These are phyloP conservation scores for Vimba vimba DNA, from an alignment of 2,113 vertebrate species.

Conservation along the genomic window DNA sequence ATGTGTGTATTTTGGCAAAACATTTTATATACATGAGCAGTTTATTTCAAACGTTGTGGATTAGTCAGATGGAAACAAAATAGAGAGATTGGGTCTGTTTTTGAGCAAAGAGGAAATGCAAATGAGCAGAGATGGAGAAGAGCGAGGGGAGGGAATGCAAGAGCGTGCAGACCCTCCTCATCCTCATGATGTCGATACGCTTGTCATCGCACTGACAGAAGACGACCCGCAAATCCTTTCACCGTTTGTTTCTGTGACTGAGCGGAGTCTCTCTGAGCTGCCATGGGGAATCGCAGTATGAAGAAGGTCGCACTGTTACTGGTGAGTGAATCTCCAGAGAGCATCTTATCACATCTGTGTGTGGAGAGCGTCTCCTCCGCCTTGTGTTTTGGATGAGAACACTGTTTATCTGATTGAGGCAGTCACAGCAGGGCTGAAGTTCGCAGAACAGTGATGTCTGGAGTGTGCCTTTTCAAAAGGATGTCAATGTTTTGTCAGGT, in stretches of 20 bases:
- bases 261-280: background rate
- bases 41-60: background rate
- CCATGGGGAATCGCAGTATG: slow-evolving; percentile 55
- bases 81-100: background rate
- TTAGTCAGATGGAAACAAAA: background rate
- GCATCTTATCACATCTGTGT: slow-evolving; percentile 8
- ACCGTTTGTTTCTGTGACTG: background rate
- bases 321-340: slow-evolving; percentile 49
- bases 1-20: background rate
- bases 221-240: background rate
- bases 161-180: slow-evolving; percentile 11
- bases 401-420: slow-evolving; percentile 2
- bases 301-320: slow-evolving; percentile 61
- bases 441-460: background rate
- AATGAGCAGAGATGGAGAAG: slow-evolving; percentile 2
- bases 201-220: slow-evolving; percentile 20
- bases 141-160: slow-evolving; percentile 7
- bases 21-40: background rate
- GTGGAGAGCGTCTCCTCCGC: background rate
- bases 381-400: slow-evolving; percentile 7
- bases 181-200: slow-evolving; percentile 23
- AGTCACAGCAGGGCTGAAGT: slow-evolving; percentile 14
- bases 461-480: background rate
- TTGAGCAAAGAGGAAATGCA: background rate
- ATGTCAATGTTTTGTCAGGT: background rate